phyloP scores from a whole-genome alignment of 2,888 invertebrate genomes.

The Drosophila setosimentum region DNA sequence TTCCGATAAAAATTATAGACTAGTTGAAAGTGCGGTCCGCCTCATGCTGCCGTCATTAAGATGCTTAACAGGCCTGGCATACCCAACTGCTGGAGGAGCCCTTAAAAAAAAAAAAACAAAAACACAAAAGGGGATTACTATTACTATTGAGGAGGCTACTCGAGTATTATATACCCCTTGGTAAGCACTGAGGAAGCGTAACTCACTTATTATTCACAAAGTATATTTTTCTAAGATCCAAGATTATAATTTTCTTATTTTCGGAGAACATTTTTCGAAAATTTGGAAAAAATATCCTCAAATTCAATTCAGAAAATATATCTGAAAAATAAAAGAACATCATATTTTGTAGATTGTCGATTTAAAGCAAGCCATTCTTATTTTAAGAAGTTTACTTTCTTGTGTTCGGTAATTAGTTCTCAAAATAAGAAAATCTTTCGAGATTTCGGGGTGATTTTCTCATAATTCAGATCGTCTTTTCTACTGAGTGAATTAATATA shows the following conservation, averaged over 20 bases:
- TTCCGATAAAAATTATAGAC: conserved; percentile 76
- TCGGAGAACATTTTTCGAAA: rapidly evolving
- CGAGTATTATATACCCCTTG: not conserved
- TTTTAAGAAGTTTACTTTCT: not conserved
- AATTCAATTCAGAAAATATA: no score
- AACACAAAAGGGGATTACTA: not conserved
- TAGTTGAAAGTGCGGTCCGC: conserved; percentile 54
- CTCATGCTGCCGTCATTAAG: conserved; percentile 45
- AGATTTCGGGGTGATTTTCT: not conserved
- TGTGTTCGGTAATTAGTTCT: not conserved
- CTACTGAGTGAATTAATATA: not conserved
- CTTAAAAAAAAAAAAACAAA: conserved; percentile 12
- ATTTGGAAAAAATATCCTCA: no score
- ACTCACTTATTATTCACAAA: not conserved
- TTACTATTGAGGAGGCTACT: not conserved
- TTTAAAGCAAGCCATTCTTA: no score
- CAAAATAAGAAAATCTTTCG: not conserved
- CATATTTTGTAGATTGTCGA: not conserved
- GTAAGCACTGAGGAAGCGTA: no score
- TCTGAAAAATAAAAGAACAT: not conserved
- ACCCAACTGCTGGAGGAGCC: conserved; percentile 17
- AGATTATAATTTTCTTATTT: not conserved
- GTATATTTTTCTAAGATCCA: no score
- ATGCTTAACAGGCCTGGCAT: conserved; percentile 47
- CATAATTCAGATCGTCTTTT: not conserved